These are phyloP conservation scores for Acleris cristana DNA, from an alignment of 2,888 invertebrate species.

Conservation along the genomic window DNA sequence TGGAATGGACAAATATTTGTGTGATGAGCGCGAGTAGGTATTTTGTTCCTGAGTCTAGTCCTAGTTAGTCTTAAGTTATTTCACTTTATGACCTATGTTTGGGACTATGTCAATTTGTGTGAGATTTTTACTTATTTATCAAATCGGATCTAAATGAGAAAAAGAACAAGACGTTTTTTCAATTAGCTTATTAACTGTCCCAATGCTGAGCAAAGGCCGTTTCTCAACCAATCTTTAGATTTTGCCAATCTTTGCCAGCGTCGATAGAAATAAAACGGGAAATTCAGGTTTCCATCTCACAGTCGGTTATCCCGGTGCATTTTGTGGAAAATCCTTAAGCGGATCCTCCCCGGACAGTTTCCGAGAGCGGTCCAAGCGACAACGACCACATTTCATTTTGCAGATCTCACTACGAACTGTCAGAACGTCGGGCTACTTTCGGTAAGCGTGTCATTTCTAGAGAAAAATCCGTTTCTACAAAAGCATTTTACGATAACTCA, in stretches of 20 bases:
- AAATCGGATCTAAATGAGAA: too few relatives aligned
- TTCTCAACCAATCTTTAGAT: background rate
- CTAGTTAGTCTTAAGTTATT: too few relatives aligned
- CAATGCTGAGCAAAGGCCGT: too few relatives aligned
- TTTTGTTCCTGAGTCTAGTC: too few relatives aligned
- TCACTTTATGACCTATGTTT: too few relatives aligned
- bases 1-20: too few relatives aligned
- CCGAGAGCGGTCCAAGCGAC: background rate
- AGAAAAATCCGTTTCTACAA: background rate
- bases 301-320: conserved; percentile 13
- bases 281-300: conserved; percentile 4
- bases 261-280: conserved; percentile 2
- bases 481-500: background rate
- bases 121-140: too few relatives aligned
- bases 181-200: too few relatives aligned
- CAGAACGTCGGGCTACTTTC: conserved; percentile 2
- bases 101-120: too few relatives aligned
- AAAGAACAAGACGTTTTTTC: too few relatives aligned
- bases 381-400: conserved; percentile 25
- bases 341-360: conserved; percentile 22
- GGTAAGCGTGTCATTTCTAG: background rate
- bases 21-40: too few relatives aligned
- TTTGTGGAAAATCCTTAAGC: conserved; percentile 10
- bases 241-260: too few relatives aligned
- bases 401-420: conserved; percentile 8